Conservation (phyloP, 2,888 invertebrate genomes). For the Parnassius apollo region DNA sequence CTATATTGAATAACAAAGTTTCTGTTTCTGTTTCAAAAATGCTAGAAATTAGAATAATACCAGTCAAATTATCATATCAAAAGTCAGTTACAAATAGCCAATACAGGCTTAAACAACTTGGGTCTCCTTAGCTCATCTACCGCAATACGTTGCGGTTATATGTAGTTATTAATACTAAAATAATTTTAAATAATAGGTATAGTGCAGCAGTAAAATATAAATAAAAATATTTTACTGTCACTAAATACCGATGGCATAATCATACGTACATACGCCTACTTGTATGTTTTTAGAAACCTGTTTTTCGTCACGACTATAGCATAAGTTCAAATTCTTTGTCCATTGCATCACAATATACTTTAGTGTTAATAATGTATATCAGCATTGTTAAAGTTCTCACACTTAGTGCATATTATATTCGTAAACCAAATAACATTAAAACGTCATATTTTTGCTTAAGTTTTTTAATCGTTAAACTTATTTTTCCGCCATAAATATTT, state of each 20-base stretch:
- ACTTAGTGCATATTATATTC: neutral
- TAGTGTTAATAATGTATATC: constrained; percentile 1
- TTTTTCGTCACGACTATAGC: neutral
- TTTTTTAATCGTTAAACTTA: constrained; percentile 2
- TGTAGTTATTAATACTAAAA: no score
- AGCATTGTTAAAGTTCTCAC: constrained; percentile 1
- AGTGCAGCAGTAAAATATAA: neutral
- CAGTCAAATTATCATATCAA: no score
- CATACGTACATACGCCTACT: neutral
- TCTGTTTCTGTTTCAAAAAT: no score
- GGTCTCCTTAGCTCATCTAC: no score
- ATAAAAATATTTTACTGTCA: constrained; percentile 9
- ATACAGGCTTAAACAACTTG: no score
- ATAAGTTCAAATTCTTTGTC: constrained; percentile 4
- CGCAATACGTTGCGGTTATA: no score
- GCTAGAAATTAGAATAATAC: no score
- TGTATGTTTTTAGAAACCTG: neutral
- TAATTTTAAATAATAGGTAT: no score
- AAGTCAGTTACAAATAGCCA: no score
- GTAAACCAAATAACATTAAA: neutral
- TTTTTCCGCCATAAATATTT: constrained; percentile 1
- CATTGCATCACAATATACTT: constrained; percentile 11
- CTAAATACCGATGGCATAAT: constrained; percentile 17
- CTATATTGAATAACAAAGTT: no score
- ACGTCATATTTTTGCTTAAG: neutral